Conservation (phyloP, 1,140 invertebrate genomes). For the Pristionchus pacificus region DNA sequence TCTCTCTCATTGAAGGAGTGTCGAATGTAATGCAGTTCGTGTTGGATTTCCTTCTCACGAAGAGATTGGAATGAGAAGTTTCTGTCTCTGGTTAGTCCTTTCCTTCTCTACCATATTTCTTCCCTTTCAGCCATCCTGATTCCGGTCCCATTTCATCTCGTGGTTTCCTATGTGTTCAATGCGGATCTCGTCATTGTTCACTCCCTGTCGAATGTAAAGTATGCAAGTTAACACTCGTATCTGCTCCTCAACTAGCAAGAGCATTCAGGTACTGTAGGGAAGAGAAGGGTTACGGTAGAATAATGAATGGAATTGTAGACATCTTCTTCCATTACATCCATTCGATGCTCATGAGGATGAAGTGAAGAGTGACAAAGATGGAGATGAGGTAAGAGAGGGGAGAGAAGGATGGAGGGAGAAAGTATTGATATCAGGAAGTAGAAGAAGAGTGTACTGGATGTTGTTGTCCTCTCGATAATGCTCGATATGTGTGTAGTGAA, state of each 20-base stretch:
- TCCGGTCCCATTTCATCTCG: slow-evolving; percentile 28
- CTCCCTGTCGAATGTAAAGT: slow-evolving; percentile 90
- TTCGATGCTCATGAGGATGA: slow-evolving; percentile 68
- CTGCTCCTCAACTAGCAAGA: slow-evolving; percentile 88
- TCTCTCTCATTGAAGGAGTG: slow-evolving; percentile 39
- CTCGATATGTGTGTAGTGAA: not conserved
- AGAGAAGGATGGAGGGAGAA: no score
- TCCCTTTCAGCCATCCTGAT: slow-evolving; percentile 72
- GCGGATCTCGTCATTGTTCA: slow-evolving; percentile 93
- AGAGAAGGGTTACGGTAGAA: no score
- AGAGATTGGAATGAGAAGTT: slow-evolving; percentile 56
- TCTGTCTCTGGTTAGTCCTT: slow-evolving; percentile 74
- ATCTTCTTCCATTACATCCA: slow-evolving; percentile 82
- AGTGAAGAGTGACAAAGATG: no score
- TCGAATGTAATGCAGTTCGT: slow-evolving; percentile 77
- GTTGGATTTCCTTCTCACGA: slow-evolving; percentile 72
- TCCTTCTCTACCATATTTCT: not conserved
- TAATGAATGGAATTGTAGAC: no score
- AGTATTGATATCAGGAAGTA: not conserved
- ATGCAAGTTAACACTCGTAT: slow-evolving; percentile 91
- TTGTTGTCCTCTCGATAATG: not conserved
- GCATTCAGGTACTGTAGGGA: slow-evolving; percentile 78
- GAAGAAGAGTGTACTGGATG: not conserved
- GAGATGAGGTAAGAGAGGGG: no score
- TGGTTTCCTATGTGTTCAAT: slow-evolving; percentile 92